phyloP scores from a whole-genome alignment of 1,140 invertebrate species.

The Cydia strobilella region DNA sequence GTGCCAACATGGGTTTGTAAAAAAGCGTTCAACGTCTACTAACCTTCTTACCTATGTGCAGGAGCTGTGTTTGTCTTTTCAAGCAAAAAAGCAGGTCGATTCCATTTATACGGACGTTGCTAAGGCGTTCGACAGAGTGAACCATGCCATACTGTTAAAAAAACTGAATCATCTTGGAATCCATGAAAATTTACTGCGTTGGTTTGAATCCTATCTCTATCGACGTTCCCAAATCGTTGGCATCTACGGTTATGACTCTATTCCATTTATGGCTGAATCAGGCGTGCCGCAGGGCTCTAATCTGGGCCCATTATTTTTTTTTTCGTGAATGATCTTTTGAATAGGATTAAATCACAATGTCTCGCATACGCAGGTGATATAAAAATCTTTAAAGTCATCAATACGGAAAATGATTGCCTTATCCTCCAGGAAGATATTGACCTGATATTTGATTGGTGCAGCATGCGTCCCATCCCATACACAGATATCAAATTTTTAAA shows the following conservation, averaged over 20 bases:
- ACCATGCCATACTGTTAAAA: background rate
- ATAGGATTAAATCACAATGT: too few species aligned
- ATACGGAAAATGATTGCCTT: too few species aligned
- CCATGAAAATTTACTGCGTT: slow-evolving; percentile 20
- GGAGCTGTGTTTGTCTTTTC: slow-evolving; percentile 8
- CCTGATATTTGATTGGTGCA: background rate
- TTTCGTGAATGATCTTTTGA: background rate
- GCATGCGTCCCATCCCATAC: too few species aligned
- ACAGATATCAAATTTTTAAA: too few species aligned
- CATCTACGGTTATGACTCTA: background rate
- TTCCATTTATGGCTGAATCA: background rate
- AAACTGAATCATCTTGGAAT: slow-evolving; percentile 6
- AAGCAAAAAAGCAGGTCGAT: background rate
- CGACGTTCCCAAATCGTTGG: slow-evolving; percentile 3
- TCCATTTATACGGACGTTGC: slow-evolving; percentile 28
- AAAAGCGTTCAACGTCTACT: slow-evolving; percentile 6
- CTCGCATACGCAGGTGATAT: too few species aligned
- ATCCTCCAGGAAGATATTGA: too few species aligned
- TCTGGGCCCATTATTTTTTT: background rate
- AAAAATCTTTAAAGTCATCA: too few species aligned
- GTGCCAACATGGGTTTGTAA: slow-evolving; percentile 28
- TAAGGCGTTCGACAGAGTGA: slow-evolving; percentile 29
- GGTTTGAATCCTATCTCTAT: slow-evolving; percentile 2
- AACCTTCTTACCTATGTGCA: slow-evolving; percentile 22
- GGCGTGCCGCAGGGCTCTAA: slow-evolving; percentile 32